phyloP scores from a whole-genome alignment of 2,113 vertebrate species.

The Montifringilla adamsi region DNA sequence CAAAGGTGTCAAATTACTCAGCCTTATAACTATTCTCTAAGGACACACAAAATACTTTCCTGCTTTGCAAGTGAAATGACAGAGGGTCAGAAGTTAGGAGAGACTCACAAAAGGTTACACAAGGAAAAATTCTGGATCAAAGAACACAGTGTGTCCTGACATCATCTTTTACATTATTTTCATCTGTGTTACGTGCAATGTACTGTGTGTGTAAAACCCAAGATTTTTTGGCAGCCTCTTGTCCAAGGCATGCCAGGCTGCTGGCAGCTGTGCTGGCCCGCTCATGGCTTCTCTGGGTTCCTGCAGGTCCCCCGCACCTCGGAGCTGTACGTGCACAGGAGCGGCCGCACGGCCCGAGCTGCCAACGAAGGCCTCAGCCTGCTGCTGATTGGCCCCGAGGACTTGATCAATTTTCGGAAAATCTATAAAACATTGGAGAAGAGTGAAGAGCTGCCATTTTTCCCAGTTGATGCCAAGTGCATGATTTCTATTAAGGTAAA shows the following conservation, averaged over 20 bases:
- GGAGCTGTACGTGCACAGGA: slow-evolving; percentile 92
- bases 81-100: not conserved
- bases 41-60: not conserved
- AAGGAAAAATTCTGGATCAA: not conserved
- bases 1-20: not conserved
- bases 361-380: slow-evolving; percentile 88
- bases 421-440: slow-evolving; percentile 89
- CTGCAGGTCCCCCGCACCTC: slow-evolving; percentile 90
- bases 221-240: not conserved
- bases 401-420: slow-evolving; percentile 89
- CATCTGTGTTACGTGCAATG: not conserved
- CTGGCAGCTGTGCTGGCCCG: not conserved
- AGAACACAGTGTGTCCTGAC: not conserved
- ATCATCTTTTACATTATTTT: not conserved
- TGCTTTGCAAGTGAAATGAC: not conserved
- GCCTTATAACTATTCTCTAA: not conserved
- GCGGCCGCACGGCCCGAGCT: slow-evolving; percentile 91
- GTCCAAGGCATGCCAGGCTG: not conserved
- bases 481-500: slow-evolving; percentile 89
- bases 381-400: slow-evolving; percentile 88
- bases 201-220: not conserved
- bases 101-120: not conserved
- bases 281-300: not conserved
- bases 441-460: slow-evolving; percentile 86
- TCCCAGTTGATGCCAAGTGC: slow-evolving; percentile 86